Conservation (phyloP, 2,797 vertebrate genomes). For the Decapterus maruadsi region DNA sequence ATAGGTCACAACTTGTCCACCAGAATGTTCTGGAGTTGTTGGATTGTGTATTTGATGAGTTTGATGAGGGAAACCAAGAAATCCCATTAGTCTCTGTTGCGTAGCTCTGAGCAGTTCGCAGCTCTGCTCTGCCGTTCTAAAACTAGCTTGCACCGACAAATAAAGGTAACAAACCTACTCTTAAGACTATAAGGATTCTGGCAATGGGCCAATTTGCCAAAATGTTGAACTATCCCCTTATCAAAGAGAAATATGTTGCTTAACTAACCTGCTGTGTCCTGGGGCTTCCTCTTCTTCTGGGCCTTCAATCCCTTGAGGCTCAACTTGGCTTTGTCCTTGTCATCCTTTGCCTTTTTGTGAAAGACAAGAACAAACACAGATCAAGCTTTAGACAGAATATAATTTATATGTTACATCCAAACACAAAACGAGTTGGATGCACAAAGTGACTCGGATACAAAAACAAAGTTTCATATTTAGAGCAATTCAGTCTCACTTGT, state of each 20-base stretch:
- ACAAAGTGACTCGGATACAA: neutral
- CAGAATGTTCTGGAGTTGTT: no score
- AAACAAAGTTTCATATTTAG: neutral
- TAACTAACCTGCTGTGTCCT: constrained; percentile 84
- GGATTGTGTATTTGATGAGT: no score
- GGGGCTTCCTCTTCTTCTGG: constrained; percentile 86
- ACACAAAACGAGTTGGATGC: neutral
- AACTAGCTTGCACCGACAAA: no score
- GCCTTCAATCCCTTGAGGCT: constrained; percentile 78
- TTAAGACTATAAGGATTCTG: no score
- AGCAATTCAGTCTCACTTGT: neutral
- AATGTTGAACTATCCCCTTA: no score
- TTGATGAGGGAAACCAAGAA: no score
- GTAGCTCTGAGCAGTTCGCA: no score
- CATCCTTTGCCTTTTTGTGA: constrained; percentile 73
- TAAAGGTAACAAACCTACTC: no score
- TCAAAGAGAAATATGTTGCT: neutral
- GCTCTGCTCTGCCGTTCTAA: no score
- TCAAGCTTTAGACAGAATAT: neutral
- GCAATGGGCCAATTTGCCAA: no score
- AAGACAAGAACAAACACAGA: constrained; percentile 20
- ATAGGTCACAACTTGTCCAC: no score
- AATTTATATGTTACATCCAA: neutral
- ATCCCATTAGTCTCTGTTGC: no score
- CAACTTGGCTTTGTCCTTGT: constrained; percentile 83